Percentiles rank a stretch among this genome's conserved stretches.
Evolutionary conservation across 2,113 vertebrate species (phyloP).

Genomic region (Perca flavescens): DNA sequence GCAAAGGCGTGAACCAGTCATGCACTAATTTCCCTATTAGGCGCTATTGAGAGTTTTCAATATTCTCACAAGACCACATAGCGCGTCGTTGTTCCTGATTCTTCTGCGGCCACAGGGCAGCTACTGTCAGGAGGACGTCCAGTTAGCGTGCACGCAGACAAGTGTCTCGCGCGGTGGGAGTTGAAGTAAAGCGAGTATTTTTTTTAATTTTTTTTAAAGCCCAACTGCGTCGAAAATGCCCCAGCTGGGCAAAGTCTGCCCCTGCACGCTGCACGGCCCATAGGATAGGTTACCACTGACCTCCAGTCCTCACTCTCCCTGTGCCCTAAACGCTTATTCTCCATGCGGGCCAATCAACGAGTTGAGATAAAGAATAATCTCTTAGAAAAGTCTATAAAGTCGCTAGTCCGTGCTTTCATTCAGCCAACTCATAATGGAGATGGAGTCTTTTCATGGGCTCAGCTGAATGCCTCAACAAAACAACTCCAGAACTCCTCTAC

Average conservation of each 20-base stretch:
- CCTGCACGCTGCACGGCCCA: slow-evolving; percentile 2
- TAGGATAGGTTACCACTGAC: slow-evolving; percentile 62
- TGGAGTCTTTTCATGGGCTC: slow-evolving; percentile 88
- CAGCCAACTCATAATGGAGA: slow-evolving; percentile 90
- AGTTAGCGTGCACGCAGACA: background rate
- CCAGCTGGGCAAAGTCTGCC: slow-evolving; percentile 7
- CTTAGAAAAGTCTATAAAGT: slow-evolving; percentile 83
- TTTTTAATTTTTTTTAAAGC: background rate
- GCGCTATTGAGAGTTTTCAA: slow-evolving; percentile 85
- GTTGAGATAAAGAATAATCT: slow-evolving; percentile 79
- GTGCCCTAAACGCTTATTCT: slow-evolving; percentile 65
- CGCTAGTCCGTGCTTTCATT: slow-evolving; percentile 84
- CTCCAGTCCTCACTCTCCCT: slow-evolving; percentile 25
- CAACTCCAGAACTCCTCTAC: slow-evolving; percentile 93
- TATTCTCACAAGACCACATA: slow-evolving; percentile 92
- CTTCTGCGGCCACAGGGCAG: slow-evolving; percentile 47
- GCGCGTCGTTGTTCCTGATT: slow-evolving; percentile 82
- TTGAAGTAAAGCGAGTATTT: background rate
- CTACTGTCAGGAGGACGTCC: slow-evolving; percentile 40
- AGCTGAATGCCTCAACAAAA: slow-evolving; percentile 91
- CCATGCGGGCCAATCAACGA: slow-evolving; percentile 64
- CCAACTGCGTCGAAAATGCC: background rate
- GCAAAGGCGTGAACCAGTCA: slow-evolving; percentile 91
- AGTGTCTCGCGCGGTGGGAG: background rate
- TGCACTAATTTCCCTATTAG: slow-evolving; percentile 93